Percentiles rank a stretch among this genome's conserved stretches.
Conservation (phyloP, 2,113 vertebrate species). For the Ageneiosus marmoratus region DNA sequence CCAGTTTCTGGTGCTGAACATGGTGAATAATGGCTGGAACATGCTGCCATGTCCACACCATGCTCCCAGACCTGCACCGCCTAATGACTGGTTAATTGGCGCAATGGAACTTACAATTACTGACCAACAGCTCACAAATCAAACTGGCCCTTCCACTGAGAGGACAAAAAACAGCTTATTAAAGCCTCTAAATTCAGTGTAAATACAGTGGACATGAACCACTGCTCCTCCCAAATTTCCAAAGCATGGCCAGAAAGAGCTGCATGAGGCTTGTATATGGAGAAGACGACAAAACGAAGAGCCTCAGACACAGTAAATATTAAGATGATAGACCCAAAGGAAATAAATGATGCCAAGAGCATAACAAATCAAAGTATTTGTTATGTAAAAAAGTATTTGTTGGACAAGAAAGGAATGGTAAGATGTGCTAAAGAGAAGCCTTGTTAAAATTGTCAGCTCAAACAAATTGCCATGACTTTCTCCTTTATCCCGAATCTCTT, state of each 20-base stretch:
- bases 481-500: not conserved
- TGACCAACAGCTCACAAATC: constrained; percentile 53
- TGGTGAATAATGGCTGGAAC: constrained; percentile 44
- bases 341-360: not conserved
- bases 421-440: not conserved
- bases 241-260: constrained; percentile 52
- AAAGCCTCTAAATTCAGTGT: constrained; percentile 39
- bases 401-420: not conserved
- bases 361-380: not conserved
- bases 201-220: constrained; percentile 53
- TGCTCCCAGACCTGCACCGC: constrained; percentile 47
- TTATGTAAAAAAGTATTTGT: too few relatives aligned
- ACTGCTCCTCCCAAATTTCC: constrained; percentile 65
- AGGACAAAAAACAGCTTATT: constrained; percentile 19
- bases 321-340: not conserved
- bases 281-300: constrained; percentile 13
- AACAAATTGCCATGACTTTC: not conserved
- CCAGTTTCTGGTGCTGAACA: constrained; percentile 13
- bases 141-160: constrained; percentile 31
- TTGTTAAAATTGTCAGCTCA: too few relatives aligned
- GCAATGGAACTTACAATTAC: constrained; percentile 54
- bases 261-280: constrained; percentile 19
- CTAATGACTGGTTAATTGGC: constrained; percentile 56
- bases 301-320: not conserved
- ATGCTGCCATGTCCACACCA: constrained; percentile 54